Conservation (phyloP, 2,888 invertebrate genomes). For the Hyppa rectilinea region DNA sequence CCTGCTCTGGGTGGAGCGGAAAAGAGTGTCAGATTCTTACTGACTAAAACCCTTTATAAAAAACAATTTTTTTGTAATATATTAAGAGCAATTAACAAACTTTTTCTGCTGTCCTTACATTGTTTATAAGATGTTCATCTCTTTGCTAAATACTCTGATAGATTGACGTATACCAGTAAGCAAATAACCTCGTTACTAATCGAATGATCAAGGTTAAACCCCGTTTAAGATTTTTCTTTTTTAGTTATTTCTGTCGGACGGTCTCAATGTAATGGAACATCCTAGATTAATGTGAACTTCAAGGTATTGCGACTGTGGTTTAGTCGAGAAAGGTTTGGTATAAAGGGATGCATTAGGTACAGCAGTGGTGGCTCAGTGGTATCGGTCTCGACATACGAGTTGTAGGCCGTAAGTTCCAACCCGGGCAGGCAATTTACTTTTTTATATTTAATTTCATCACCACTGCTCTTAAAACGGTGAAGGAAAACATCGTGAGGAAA, state of each 20-base stretch:
- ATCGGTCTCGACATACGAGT: too few relatives aligned
- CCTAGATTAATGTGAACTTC: not conserved
- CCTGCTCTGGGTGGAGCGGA: too few relatives aligned
- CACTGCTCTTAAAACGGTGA: too few relatives aligned
- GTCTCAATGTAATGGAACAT: not conserved
- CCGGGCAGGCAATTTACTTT: too few relatives aligned
- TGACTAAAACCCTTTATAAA: too few relatives aligned
- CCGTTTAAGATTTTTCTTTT: slow-evolving; percentile 4
- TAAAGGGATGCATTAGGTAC: not conserved
- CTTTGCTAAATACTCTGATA: slow-evolving; percentile 4
- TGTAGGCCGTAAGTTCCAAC: too few relatives aligned
- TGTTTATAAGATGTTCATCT: slow-evolving; percentile 19
- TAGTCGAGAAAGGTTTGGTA: not conserved
- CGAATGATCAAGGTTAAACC: slow-evolving; percentile 25
- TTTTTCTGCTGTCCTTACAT: slow-evolving; percentile 6
- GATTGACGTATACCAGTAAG: slow-evolving; percentile 31
- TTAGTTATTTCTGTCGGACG: not conserved
- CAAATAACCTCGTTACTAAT: slow-evolving; percentile 31
- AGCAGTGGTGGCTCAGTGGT: too few relatives aligned
- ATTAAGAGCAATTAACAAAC: too few relatives aligned
- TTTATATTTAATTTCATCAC: too few relatives aligned
- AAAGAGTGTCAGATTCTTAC: too few relatives aligned
- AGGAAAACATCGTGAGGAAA: too few relatives aligned
- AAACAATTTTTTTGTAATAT: too few relatives aligned
- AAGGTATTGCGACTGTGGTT: not conserved